phyloP scores from a whole-genome alignment of 2,888 invertebrate genomes.

The Diloba caeruleocephala region DNA sequence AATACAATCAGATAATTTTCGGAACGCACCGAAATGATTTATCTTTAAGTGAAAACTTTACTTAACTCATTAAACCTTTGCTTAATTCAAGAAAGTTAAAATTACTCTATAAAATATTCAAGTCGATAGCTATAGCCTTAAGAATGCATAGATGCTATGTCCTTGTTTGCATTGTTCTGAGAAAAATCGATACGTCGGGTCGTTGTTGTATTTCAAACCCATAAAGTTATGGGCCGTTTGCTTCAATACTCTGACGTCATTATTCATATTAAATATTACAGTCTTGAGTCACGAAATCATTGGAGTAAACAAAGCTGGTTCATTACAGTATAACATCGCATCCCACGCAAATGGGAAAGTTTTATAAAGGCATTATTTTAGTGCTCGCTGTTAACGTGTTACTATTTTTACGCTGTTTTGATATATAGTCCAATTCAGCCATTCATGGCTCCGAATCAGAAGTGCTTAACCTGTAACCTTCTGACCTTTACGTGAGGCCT shows the following conservation, averaged over 20 bases:
- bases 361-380: not conserved
- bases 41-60: slow-evolving; percentile 18
- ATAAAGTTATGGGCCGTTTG: slow-evolving; percentile 10
- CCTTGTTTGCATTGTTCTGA: slow-evolving; percentile 29
- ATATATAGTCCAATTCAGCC: slow-evolving; percentile 11
- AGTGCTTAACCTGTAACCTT: not conserved
- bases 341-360: slow-evolving; percentile 25
- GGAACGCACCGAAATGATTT: slow-evolving; percentile 11
- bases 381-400: slow-evolving; percentile 2
- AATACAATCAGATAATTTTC: slow-evolving; percentile 22
- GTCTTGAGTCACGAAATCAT: slow-evolving; percentile 10
- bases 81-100: slow-evolving; percentile 10
- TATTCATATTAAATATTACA: not conserved
- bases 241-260: slow-evolving; percentile 17
- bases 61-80: not conserved
- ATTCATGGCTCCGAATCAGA: not conserved
- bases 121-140: not conserved
- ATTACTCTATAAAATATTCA: slow-evolving; percentile 24
- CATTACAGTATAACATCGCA: not conserved
- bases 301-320: not conserved
- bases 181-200: slow-evolving; percentile 51
- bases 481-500: not conserved
- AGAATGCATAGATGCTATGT: slow-evolving; percentile 18
- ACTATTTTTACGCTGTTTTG: slow-evolving; percentile 15
- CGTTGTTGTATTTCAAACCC: slow-evolving; percentile 15